phyloP scores from a whole-genome alignment of 2,113 vertebrate genomes.

The Ivindomyrus marchei region DNA sequence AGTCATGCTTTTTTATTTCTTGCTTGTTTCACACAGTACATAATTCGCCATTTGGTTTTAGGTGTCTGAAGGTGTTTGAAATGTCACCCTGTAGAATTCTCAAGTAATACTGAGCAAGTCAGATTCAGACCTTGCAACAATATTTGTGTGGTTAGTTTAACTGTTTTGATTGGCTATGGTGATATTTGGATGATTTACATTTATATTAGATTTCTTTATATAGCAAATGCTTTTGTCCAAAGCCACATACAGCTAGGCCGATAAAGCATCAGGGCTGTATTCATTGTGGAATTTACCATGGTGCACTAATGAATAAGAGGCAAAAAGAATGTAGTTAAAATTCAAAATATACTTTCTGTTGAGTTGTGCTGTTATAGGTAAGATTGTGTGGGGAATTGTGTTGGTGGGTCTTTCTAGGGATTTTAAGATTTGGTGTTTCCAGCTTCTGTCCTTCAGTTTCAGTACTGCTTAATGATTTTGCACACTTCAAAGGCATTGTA shows the following conservation, averaged over 20 bases:
- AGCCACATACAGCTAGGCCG: neutral
- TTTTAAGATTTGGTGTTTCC: neutral
- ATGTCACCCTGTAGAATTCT: neutral
- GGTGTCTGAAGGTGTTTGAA: neutral
- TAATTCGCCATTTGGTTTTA: neutral
- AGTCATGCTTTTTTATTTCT: neutral
- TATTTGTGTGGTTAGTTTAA: neutral
- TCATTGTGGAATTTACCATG: neutral
- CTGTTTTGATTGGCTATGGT: neutral
- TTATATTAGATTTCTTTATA: neutral
- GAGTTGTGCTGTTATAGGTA: neutral
- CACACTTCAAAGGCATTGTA: neutral
- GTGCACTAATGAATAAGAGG: neutral
- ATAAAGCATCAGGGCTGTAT: neutral
- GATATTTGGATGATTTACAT: neutral
- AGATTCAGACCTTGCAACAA: neutral
- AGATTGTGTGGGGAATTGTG: neutral
- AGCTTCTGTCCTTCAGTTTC: neutral
- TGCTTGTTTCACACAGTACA: neutral
- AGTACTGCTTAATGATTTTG: neutral
- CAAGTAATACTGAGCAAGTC: neutral
- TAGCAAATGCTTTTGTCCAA: neutral
- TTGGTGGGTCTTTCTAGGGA: neutral
- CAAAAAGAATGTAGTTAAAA: neutral
- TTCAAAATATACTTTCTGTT: neutral